Conservation (phyloP, 2,888 invertebrate genomes). For the Philaethria dido region DNA sequence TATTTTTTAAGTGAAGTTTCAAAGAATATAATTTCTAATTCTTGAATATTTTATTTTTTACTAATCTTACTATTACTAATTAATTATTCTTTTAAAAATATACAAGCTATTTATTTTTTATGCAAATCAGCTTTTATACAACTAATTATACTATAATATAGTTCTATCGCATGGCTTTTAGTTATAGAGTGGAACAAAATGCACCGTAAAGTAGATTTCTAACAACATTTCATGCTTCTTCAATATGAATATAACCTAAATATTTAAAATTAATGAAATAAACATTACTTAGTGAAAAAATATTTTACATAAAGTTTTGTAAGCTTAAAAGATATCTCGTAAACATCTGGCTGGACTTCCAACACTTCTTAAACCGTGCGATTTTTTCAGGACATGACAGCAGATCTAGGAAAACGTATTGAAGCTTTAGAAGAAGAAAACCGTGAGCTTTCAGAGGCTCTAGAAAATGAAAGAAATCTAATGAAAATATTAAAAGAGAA, state of each 20-base stretch:
- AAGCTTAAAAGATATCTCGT: background rate
- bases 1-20: background rate
- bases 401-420: slow-evolving; percentile 72
- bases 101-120: background rate
- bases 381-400: slow-evolving; percentile 65
- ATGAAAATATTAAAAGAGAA: slow-evolving; percentile 78
- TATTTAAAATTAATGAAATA: background rate
- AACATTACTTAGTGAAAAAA: no score
- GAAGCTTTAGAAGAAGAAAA: slow-evolving; percentile 78
- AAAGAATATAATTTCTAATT: no score
- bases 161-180: slow-evolving; percentile 1
- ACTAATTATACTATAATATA: background rate
- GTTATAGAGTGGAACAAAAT: background rate
- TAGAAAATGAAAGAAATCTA: slow-evolving; percentile 82
- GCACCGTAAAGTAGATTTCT: slow-evolving; percentile 11
- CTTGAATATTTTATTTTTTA: no score
- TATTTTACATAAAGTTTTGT: no score
- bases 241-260: background rate
- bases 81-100: background rate
- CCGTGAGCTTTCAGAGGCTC: slow-evolving; percentile 71
- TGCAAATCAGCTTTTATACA: background rate
- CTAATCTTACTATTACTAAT: no score
- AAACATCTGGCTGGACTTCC: slow-evolving; percentile 1
- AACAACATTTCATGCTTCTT: slow-evolving; percentile 2
- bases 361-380: slow-evolving; percentile 22